Base-by-base conservation (phyloP, 2,113 vertebrate genomes). In the Sceloporus undulatus region DNA sequence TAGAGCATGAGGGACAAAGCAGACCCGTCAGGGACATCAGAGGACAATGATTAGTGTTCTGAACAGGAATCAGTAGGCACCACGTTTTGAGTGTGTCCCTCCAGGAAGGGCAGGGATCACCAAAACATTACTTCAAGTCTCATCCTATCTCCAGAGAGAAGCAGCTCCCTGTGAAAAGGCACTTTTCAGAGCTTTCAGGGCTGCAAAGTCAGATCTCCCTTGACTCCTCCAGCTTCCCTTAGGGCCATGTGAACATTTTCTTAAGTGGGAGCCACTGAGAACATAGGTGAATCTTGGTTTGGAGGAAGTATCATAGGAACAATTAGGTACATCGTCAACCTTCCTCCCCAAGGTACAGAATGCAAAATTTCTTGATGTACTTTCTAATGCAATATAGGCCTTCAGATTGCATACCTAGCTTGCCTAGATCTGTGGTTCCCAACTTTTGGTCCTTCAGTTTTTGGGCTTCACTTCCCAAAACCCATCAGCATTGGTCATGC, bases 201-300 rank as follows among this genome's bases (percentile, higher is more conserved):
- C 34, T n/a, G 3, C 1, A 74, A 38, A 38, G 5, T 18, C 34
- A 38, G 34, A 0, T 38, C 73, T 29, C 14, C 54, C 18, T 77
- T 6, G 42, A 1, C 7, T 52, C 4, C 11, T 9, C 38, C 56
- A 27, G 5, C 34, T 40, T 65, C 59, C 52, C 2, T 23, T 18
- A 59, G 23, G 21, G 21, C 21, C 80, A 68, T 62, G 65, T 21
- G 29, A 38, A 56, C 5, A 16, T 34, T 86, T 68, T 65, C 11
- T 54, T 18, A 38, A 34, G 13, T 56, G 29, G 48, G 29, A 42
- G 23, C 40, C 29, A 3, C 2, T 21, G 29, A 29, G 7, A 7
- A 40, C 25, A 27, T 59, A 87, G 66, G 13, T 87, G 40, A 66
- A 2, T 48, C 75, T 66, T 65, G 56, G 38, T 82, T 85, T 87